Percentiles rank a stretch among this genome's conserved stretches.
These are phyloP conservation scores for Parochlus steinenii DNA, from an alignment of 2,888 invertebrate species.

Conservation along the genomic window DNA sequence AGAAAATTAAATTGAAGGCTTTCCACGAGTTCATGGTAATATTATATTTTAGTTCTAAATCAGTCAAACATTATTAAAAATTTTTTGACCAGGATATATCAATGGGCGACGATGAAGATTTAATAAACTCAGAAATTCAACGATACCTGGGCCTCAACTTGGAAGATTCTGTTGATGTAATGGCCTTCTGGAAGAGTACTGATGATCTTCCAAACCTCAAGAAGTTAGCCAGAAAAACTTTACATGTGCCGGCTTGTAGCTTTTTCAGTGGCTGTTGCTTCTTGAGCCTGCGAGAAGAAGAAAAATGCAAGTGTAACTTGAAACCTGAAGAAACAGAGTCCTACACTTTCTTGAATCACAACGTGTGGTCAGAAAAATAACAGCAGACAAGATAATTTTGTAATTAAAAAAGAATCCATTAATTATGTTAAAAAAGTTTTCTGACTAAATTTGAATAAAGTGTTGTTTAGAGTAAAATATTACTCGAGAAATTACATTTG, in stretches of 20 bases:
- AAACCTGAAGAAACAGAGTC: conserved; percentile 8
- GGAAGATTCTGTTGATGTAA: conserved; percentile 7
- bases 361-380: too few species aligned
- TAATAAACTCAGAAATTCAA: conserved; percentile 11
- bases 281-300: conserved; percentile 1
- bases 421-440: too few species aligned
- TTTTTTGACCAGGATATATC: too few species aligned
- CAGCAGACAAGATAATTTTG: too few species aligned
- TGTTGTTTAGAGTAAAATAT: too few species aligned
- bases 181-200: conserved; percentile 8
- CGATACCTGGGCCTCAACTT: conserved; percentile 11
- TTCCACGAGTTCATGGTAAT: conserved; percentile 12
- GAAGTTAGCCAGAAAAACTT: conserved; percentile 4
- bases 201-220: conserved; percentile 10
- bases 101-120: conserved; percentile 9
- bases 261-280: conserved; percentile 11
- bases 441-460: too few species aligned
- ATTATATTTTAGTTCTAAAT: too few species aligned
- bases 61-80: too few species aligned
- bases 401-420: too few species aligned
- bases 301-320: conserved; percentile 7
- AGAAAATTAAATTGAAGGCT: not conserved
- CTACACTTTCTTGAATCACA: conserved; percentile 11
- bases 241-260: conserved; percentile 10
- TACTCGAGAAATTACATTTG: too few species aligned